Evolutionary conservation across 2,113 vertebrate species (phyloP).

Genomic region (Kryptolebias marmoratus): DNA sequence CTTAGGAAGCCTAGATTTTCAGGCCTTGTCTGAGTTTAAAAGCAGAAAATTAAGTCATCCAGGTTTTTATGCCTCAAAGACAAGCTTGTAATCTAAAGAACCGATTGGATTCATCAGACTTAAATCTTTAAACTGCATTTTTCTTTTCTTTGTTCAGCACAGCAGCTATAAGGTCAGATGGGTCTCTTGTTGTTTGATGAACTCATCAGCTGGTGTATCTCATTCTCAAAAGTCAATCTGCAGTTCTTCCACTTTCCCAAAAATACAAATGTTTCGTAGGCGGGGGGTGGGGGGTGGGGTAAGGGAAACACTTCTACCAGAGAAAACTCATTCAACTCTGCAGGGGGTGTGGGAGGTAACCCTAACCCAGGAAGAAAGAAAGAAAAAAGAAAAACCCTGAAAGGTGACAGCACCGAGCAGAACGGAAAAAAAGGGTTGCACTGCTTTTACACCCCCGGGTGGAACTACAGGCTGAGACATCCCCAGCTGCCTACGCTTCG

Average conservation of each 20-base stretch:
- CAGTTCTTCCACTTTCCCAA: conserved; percentile 40
- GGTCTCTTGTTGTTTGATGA: too few species aligned
- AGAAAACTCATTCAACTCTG: background rate
- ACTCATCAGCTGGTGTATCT: background rate
- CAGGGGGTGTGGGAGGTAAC: too few species aligned
- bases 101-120: too few species aligned
- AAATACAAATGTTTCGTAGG: conserved; percentile 18
- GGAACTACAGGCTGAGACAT: conserved; percentile 38
- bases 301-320: conserved; percentile 23
- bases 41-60: too few species aligned
- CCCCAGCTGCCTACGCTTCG: conserved; percentile 25
- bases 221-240: background rate
- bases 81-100: too few species aligned
- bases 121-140: too few species aligned
- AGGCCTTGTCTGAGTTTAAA: too few species aligned
- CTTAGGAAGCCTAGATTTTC: too few species aligned
- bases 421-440: conserved; percentile 51
- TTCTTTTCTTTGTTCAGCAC: too few species aligned
- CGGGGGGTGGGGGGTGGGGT: background rate
- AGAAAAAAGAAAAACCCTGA: conserved; percentile 11
- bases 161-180: too few species aligned
- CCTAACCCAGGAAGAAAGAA: too few species aligned
- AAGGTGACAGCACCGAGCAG: background rate
- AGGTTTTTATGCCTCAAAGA: too few species aligned
- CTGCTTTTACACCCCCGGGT: conserved; percentile 13